Conservation (phyloP, 2,797 vertebrate genomes). For the Pipistrellus pygmaeus region DNA sequence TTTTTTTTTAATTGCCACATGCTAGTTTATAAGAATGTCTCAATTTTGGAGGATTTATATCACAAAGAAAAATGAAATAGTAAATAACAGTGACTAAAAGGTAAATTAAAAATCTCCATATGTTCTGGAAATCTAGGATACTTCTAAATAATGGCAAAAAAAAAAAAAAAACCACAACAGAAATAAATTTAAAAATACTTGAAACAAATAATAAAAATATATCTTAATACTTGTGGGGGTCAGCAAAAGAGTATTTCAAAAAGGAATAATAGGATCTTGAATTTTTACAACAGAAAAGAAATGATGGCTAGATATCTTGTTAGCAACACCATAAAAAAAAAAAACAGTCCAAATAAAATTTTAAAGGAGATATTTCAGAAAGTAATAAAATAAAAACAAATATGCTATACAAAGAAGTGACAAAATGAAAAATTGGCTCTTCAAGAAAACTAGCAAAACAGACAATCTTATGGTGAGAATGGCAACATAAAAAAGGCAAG, state of each 20-base stretch:
- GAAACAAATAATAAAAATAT: neutral
- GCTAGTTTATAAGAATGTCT: neutral
- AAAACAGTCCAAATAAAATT: neutral
- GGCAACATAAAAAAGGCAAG: neutral
- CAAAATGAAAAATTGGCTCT: neutral
- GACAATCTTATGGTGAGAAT: neutral
- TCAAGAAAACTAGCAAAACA: neutral
- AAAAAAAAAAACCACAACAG: neutral
- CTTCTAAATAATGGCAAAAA: neutral
- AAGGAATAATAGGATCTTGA: neutral
- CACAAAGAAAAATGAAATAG: slow-evolving; percentile 14
- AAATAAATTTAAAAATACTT: neutral
- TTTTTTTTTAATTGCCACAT: neutral
- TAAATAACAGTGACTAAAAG: neutral
- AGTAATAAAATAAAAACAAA: neutral
- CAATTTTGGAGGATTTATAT: neutral
- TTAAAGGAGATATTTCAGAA: neutral
- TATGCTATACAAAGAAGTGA: neutral
- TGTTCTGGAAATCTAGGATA: neutral
- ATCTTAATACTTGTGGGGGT: neutral
- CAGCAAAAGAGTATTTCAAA: neutral
- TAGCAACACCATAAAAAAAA: neutral
- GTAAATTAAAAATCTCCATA: neutral
- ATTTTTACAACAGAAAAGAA: neutral
- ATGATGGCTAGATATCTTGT: neutral